A percentile compares a stretch with the other conserved stretches of the same genome.
phyloP scores from a whole-genome alignment of 2,888 invertebrate genomes.

The Zeuzera pyrina region DNA sequence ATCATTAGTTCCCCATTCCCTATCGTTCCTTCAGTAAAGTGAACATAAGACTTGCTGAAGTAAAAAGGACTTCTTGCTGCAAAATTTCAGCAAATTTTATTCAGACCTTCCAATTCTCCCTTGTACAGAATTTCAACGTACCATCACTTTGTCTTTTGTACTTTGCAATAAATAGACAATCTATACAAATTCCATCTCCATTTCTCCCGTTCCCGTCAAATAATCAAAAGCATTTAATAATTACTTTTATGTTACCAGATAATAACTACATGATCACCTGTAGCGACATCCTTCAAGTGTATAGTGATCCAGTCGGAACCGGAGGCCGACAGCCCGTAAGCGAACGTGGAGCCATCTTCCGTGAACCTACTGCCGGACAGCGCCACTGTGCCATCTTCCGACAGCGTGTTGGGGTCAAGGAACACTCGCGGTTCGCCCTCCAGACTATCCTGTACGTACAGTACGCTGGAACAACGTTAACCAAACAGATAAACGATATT shows the following conservation, averaged over 20 bases:
- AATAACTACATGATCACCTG: conserved; percentile 54
- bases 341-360: conserved; percentile 90
- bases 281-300: conserved; percentile 82
- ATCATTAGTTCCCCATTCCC: no score
- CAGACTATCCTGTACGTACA: conserved; percentile 89
- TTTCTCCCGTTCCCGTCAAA: neutral
- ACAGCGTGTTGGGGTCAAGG: conserved; percentile 94
- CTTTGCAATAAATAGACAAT: neutral
- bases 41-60: no score
- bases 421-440: conserved; percentile 86
- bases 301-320: conserved; percentile 98
- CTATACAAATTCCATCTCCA: neutral
- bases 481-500: no score
- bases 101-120: no score
- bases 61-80: no score
- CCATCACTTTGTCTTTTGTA: no score
- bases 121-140: no score
- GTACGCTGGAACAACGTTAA: conserved; percentile 75
- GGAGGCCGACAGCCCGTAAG: conserved; percentile 92
- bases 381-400: conserved; percentile 92
- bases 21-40: no score
- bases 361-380: conserved; percentile 85
- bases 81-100: no score
- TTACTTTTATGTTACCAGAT: neutral
- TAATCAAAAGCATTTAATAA: neutral